Base-by-base conservation (phyloP, 2,888 invertebrate genomes). In the Eupeodes luniger region DNA sequence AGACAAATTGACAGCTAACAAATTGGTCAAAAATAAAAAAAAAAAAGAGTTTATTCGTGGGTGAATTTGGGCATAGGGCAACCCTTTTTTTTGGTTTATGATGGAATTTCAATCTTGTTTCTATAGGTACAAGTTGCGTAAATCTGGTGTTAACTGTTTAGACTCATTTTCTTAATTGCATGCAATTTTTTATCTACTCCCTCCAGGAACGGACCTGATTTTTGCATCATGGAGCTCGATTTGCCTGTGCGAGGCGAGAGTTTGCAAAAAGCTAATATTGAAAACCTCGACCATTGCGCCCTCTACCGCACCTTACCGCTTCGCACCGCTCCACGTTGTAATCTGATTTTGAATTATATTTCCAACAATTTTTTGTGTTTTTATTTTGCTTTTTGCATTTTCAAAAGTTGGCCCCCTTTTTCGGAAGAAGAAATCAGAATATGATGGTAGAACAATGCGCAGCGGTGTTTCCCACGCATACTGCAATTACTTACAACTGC, bases 241-340 rank as follows among this genome's bases (percentile, higher is more conserved):
- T 36, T 55, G 27, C 11, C 11, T 53, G 59, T 81, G 49, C 36
- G 16, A 72, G 76, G 80, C 87, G 83, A 80, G 72, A 84, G 75
- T 78, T 84, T 81, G 85, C 75, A 88, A 88, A 85, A 85, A 84
- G 81, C 78, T 85, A 88, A 80, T 81, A 81, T 78, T 81, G 77
- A 64, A 83, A 79, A 75, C 78, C 81, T 34, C 53, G 36, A 66
- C 61, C 11, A 47, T 47, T 27, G 1, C 27, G 27, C 27, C 27
- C 27, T 27, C 27, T 27, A 27, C 27, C 27, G 27, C 27, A 27
- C 27, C 27, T 27, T 27, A 3, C 27, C 27, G 47, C 47, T 4
- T 11, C 40, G 40, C 40, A 9, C 40, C 40, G 40, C 40, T 5
- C 40, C 40, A 10, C 9, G 78, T 64, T 75, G 78, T 85, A 85